These are phyloP conservation scores for Cassiopea andromeda DNA, from an alignment of 30 jellyfish, hydroid and myxozoan species.

Conservation along the genomic window DNA sequence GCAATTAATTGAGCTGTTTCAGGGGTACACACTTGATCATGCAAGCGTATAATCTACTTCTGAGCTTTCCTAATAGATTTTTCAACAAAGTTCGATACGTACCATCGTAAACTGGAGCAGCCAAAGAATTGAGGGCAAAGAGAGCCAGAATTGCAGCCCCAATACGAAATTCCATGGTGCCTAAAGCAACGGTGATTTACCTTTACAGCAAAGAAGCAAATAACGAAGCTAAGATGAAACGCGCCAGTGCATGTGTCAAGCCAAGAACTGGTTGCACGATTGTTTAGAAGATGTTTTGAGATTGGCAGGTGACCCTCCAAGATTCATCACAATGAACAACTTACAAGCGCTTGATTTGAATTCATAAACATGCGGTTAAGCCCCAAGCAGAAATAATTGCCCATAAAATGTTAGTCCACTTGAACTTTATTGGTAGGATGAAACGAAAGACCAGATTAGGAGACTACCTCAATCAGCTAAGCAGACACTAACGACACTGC, in stretches of 20 bases:
- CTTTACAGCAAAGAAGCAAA: conserved; percentile 1
- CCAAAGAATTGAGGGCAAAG: background rate
- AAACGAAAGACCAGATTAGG: too few relatives aligned
- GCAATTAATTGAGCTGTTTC: background rate
- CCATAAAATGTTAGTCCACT: too few relatives aligned
- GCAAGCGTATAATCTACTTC: background rate
- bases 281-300: conserved; percentile 45
- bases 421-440: too few relatives aligned
- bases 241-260: conserved; percentile 57
- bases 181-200: background rate
- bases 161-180: conserved; percentile 1
- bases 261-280: conserved; percentile 51
- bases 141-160: background rate
- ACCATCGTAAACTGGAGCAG: conserved; percentile 9
- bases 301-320: conserved; percentile 54
- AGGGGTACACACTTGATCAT: background rate
- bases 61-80: background rate
- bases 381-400: too few relatives aligned
- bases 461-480: too few relatives aligned
- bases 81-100: background rate
- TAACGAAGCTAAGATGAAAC: background rate
- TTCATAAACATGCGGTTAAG: conserved; percentile 1
- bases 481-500: too few relatives aligned
- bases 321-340: conserved; percentile 41
- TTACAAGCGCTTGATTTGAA: conserved; percentile 12